Base-by-base conservation (phyloP, 2,113 vertebrate genomes). In the Balaeniceps rex region DNA sequence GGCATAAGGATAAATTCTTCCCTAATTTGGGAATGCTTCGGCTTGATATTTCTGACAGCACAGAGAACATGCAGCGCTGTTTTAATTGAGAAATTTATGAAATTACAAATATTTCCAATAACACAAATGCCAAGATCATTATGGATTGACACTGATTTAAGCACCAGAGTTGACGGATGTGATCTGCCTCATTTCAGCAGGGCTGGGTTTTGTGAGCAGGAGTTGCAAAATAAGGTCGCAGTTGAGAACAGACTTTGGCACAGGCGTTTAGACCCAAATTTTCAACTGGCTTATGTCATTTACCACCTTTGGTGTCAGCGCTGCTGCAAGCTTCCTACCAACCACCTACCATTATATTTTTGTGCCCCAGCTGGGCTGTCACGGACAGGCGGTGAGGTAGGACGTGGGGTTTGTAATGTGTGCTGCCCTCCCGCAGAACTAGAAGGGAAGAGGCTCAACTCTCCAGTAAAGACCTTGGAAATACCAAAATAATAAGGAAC, bases 351-450 rank as follows among this genome's bases (percentile, higher is more conserved):
- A 22, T 42, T 42, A 77, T 68, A 29, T 47, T 2, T 57, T 87
- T 51, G 19, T 76, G 96, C 90, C 96, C 95, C 85, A 77, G 47
- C 34, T 72, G 77, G 83, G 74, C 88, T 97, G 98, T 94, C 95
- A 44, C 24, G 74, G 97, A 13, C 65, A 71, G 91, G 46, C 60
- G 96, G 83, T 40, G 75, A 97, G 66, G 94, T 87, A 87, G 97
- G 97, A 92, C 74, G 52, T 93, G 98, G 96, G 96, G 72, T 92
- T 54, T 87, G 77, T 47, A 82, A 87, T 40, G 78, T 91, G 31
- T 23, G 44, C 46, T 57, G 78, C 63, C 23, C 57, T 82, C 85
- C 36, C 14, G 28, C 33, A 88, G 93, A 47, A 46, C 14, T 25
- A 44, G 80, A 33, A 55, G 51, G 88, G n/a, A 79, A 63, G 71